Conservation (phyloP, 2,797 vertebrate genomes). For the Paratrypauchen microcephalus region DNA sequence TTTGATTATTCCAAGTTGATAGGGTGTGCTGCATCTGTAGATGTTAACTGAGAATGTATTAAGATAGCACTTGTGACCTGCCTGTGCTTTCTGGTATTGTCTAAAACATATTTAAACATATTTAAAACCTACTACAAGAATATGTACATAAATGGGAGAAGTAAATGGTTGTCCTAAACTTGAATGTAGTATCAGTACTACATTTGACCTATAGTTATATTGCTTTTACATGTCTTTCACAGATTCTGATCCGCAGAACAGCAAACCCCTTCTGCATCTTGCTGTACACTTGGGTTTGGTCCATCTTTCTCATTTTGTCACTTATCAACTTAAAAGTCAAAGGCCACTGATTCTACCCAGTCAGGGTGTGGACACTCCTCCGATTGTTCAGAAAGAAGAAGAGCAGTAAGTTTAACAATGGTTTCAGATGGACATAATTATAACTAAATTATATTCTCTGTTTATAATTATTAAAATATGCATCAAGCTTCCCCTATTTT, state of each 20-base stretch:
- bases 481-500: background rate
- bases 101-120: no score
- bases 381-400: slow-evolving; percentile 71
- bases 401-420: slow-evolving; percentile 61
- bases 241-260: slow-evolving; percentile 65
- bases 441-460: no score
- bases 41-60: background rate
- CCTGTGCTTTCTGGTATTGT: background rate
- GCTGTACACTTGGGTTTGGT: slow-evolving; percentile 79
- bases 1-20: background rate
- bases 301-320: slow-evolving; percentile 80
- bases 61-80: background rate
- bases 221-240: slow-evolving; percentile 18
- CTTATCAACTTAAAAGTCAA: slow-evolving; percentile 75
- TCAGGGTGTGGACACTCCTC: slow-evolving; percentile 75
- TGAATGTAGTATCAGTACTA: background rate
- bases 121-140: background rate
- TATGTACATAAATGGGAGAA: background rate
- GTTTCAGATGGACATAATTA: slow-evolving; percentile 41
- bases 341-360: slow-evolving; percentile 70
- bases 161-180: background rate
- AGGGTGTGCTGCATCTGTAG: background rate
- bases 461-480: no score
- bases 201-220: slow-evolving; percentile 19
- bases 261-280: slow-evolving; percentile 82